Evolutionary conservation across 2,113 vertebrate genomes (phyloP).

Genomic region (Hippoglossus stenolepis): DNA sequence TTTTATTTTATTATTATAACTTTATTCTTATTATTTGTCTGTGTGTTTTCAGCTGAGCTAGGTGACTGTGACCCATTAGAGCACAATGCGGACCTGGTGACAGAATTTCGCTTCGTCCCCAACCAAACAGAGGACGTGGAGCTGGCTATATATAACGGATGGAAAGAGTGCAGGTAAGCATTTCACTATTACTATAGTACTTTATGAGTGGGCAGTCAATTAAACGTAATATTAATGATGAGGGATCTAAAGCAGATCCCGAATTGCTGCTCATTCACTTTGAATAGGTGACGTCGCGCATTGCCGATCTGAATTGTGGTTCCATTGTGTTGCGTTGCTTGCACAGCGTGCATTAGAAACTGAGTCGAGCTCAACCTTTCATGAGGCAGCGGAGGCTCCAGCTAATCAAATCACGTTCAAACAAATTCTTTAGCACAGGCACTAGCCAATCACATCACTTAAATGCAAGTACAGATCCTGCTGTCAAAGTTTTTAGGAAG

Average conservation of each 20-base stretch:
- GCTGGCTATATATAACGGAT: slow-evolving; percentile 89
- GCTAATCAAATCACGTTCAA: too few species aligned
- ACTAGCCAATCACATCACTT: too few species aligned
- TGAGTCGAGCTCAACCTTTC: too few species aligned
- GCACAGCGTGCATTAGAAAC: too few species aligned
- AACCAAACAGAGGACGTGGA: slow-evolving; percentile 95
- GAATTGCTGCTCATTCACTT: background rate
- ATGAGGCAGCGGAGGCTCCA: too few species aligned
- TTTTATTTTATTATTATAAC: background rate
- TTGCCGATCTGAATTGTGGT: background rate
- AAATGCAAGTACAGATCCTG: too few species aligned
- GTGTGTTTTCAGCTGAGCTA: slow-evolving; percentile 88
- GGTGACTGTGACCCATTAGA: slow-evolving; percentile 95
- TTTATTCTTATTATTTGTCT: background rate
- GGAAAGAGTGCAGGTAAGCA: slow-evolving; percentile 95
- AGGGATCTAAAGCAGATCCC: too few species aligned
- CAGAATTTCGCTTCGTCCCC: slow-evolving; percentile 96
- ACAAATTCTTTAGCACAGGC: too few species aligned
- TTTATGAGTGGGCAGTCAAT: background rate
- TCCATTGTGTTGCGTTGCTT: background rate
- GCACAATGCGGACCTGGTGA: slow-evolving; percentile 91
- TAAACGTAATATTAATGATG: too few species aligned
- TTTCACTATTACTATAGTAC: background rate
- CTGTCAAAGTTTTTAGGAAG: too few species aligned
- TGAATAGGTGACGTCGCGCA: background rate